Conservation (phyloP, 2,113 vertebrate genomes). For the Chlorodrepanis virens region DNA sequence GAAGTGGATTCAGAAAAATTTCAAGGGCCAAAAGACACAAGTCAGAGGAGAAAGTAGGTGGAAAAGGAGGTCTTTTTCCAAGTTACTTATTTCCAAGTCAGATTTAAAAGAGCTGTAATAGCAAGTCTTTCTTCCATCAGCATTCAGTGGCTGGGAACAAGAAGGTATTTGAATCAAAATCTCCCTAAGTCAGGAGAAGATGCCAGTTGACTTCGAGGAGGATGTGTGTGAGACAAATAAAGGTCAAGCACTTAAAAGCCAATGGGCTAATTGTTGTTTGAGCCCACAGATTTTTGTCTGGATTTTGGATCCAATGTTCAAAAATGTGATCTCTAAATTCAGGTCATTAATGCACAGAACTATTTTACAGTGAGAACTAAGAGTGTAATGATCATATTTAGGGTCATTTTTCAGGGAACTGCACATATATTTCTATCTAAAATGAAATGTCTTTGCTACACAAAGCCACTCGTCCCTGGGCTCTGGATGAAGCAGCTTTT, state of each 20-base stretch:
- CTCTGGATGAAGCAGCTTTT: not conserved
- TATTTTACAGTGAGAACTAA: not conserved
- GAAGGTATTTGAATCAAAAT: conserved; percentile 10
- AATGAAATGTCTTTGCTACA: not conserved
- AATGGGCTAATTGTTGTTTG: not conserved
- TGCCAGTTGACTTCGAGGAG: not conserved
- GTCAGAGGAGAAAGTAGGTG: not conserved
- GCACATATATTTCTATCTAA: not conserved
- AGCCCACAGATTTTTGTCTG: not conserved
- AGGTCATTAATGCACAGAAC: not conserved
- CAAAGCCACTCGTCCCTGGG: not conserved
- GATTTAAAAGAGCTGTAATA: not conserved
- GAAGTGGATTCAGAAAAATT: conserved; percentile 44
- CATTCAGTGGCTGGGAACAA: not conserved
- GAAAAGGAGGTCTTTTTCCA: conserved; percentile 37
- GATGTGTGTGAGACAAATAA: not conserved
- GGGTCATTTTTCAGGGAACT: not conserved
- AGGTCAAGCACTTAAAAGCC: not conserved
- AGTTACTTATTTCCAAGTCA: conserved; percentile 11
- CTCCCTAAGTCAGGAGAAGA: not conserved
- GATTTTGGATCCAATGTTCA: not conserved
- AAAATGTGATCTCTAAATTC: conserved; percentile 35
- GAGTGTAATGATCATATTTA: not conserved
- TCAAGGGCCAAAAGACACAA: conserved; percentile 28
- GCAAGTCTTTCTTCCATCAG: conserved; percentile 12